phyloP scores from a whole-genome alignment of 2,113 vertebrate genomes.

The Silurus meridionalis region DNA sequence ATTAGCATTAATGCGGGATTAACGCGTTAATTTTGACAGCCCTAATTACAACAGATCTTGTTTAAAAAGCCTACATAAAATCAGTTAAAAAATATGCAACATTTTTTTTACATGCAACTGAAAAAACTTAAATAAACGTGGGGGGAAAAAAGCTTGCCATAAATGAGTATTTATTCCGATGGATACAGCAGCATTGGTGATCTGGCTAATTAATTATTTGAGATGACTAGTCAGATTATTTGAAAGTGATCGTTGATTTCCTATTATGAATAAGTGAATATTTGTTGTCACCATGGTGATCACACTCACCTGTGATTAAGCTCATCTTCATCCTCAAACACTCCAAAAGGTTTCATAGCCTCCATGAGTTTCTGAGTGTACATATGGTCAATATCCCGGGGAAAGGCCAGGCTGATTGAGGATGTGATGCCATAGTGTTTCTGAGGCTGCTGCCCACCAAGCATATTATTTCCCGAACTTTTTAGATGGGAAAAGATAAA shows the following conservation, averaged over 20 bases:
- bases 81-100: neutral
- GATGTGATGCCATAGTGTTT: slow-evolving; percentile 93
- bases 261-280: neutral
- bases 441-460: slow-evolving; percentile 81
- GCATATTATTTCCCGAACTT: slow-evolving; percentile 73
- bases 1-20: too few relatives aligned
- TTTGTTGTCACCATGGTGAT: neutral
- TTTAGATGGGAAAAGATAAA: slow-evolving; percentile 35
- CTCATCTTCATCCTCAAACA: slow-evolving; percentile 94
- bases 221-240: neutral
- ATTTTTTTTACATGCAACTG: neutral
- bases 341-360: slow-evolving; percentile 91
- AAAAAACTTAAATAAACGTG: neutral
- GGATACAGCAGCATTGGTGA: neutral
- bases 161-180: neutral
- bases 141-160: neutral
- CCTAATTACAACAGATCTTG: neutral
- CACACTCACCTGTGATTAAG: slow-evolving; percentile 85
- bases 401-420: slow-evolving; percentile 88
- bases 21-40: too few relatives aligned
- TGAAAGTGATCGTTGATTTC: neutral
- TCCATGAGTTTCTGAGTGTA: slow-evolving; percentile 89
- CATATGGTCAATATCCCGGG: slow-evolving; percentile 83
- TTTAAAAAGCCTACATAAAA: neutral
- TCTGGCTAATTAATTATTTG: neutral